A percentile compares a stretch with the other conserved stretches of the same genome.
Conservation (phyloP, 2,888 invertebrate genomes). For the Polydesmus complanatus region DNA sequence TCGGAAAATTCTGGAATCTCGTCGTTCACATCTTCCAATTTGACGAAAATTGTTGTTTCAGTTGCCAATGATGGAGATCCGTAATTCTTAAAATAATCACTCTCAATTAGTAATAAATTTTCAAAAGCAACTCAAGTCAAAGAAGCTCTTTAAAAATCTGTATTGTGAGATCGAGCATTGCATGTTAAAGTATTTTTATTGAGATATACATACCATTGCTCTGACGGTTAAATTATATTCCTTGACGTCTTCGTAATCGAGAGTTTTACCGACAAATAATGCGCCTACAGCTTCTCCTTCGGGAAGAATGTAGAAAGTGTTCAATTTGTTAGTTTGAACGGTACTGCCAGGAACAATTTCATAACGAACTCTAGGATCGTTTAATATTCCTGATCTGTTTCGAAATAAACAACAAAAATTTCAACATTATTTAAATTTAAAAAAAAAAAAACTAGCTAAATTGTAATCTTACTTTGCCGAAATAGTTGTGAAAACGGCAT, state of each 20-base stretch:
- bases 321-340: conserved; percentile 68
- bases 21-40: conserved; percentile 77
- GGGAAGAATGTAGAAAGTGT: conserved; percentile 41
- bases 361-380: conserved; percentile 54
- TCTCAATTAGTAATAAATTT: background rate
- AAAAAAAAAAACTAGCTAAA: conserved; percentile 40
- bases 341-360: conserved; percentile 68
- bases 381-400: conserved; percentile 19
- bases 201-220: conserved; percentile 43
- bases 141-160: no score
- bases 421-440: background rate
- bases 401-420: conserved; percentile 3
- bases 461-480: conserved; percentile 40
- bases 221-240: conserved; percentile 71
- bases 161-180: background rate
- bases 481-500: conserved; percentile 8
- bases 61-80: conserved; percentile 67
- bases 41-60: conserved; percentile 61
- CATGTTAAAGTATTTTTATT: background rate
- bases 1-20: conserved; percentile 74
- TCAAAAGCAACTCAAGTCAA: background rate
- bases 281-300: conserved; percentile 50
- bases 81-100: conserved; percentile 30
- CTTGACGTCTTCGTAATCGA: conserved; percentile 72
- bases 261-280: conserved; percentile 48